Evolutionary conservation across 2,113 vertebrate species (phyloP), one percentile per base, ranked within the genome.

Genomic region (Verasper variegatus): DNA sequence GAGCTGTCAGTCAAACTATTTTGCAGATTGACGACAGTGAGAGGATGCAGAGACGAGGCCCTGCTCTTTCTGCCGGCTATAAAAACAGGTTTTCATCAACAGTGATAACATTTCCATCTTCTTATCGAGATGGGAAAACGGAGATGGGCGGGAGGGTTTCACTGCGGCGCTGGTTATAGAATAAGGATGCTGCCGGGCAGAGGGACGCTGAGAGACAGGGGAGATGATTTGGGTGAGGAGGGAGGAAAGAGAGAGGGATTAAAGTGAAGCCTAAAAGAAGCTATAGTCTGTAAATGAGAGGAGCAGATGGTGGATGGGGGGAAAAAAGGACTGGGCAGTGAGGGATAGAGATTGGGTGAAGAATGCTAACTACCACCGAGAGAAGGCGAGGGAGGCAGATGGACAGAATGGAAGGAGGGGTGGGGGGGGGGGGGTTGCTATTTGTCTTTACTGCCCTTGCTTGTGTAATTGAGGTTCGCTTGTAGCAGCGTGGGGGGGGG

Each of bases 1-100:
- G 47, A 27, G 6, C 65, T 23, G 31, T 49, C 26, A 64, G 55
- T 63, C 31, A 80, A 49, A 40, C 4, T 24, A 24, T 57, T 18
- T 14, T 21, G 26, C 69, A 52, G 59, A 62, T 83, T 71, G 76
- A 80, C 82, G 82, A 54, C 67, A 65, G 42, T n/a, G 35, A 81
- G 64, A 10, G 31, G 56, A 78, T 67, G 84, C 66, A 73, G 37
- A 76, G 64, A 72, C 20, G 63, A 69, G 68, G 31, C 27, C 45
- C 37, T 65, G 37, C 76, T 84, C 72, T 71, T 83, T 85, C 31
- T 75, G 71, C 26, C 10, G 72, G 58, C 71, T 75, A 40, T 80
- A 89, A 85, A 91, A 88, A 75, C 57, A 80, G 27, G 21, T 56
- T 80, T 85, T 86, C 75, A 85, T 86, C 88, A 88, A 85, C 65